These are phyloP conservation scores for Pedetes capensis DNA, from an alignment of 2,113 vertebrate species.

Conservation along the genomic window DNA sequence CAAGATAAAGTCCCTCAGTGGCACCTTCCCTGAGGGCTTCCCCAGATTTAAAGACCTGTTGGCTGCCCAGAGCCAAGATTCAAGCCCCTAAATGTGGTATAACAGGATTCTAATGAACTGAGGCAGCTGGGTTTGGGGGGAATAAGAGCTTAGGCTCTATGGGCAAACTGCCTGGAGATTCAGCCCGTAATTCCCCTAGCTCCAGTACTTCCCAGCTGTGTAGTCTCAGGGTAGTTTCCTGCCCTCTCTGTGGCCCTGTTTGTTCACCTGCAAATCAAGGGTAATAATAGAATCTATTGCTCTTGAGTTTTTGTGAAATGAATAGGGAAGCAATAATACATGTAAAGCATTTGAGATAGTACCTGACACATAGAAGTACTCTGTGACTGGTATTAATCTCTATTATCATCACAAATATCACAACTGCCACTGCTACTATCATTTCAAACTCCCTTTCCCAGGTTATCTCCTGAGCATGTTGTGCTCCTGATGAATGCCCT, in stretches of 20 bases:
- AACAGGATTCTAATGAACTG: fast-evolving
- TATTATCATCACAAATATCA: neutral
- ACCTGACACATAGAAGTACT: neutral
- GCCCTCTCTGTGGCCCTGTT: neutral
- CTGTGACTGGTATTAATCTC: neutral
- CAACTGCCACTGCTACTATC: neutral
- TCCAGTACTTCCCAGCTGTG: neutral
- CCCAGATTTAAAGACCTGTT: neutral
- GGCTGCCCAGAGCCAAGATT: neutral
- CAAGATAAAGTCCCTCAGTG: neutral
- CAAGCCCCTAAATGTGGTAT: neutral
- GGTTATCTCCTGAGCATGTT: neutral
- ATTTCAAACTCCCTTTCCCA: neutral
- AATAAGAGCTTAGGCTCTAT: neutral
- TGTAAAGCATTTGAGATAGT: neutral
- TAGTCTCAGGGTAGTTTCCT: neutral
- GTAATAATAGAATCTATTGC: neutral
- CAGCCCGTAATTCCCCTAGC: neutral
- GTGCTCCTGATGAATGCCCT: neutral
- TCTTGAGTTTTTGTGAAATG: neutral
- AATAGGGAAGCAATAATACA: neutral
- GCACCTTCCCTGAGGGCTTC: neutral
- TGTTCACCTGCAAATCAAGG: neutral
- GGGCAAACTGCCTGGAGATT: neutral
- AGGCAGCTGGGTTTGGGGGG: neutral